These are phyloP conservation scores for Atlantisia rogersi DNA, from an alignment of 2,113 vertebrate species.

Conservation along the genomic window DNA sequence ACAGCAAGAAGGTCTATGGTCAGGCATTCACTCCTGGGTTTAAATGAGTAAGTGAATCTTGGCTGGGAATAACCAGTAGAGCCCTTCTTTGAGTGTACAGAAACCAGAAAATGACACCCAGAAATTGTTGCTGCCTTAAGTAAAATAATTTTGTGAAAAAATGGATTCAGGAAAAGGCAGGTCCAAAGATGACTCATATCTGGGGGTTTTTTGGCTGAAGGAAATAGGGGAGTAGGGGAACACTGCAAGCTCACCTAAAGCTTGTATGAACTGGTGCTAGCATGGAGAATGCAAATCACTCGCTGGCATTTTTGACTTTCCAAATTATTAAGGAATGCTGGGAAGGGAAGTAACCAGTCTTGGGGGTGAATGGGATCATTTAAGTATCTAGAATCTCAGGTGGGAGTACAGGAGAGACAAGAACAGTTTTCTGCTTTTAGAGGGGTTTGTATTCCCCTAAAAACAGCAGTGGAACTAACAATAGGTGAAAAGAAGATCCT, in stretches of 20 bases:
- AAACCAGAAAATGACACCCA: neutral
- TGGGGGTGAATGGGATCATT: neutral
- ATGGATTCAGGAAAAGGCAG: neutral
- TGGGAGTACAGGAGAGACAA: neutral
- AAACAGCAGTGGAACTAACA: neutral
- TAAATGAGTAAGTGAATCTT: neutral
- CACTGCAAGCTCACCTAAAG: neutral
- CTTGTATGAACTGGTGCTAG: neutral
- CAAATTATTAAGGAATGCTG: neutral
- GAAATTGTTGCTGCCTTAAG: neutral
- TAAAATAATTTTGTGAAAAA: neutral
- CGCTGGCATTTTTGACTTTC: neutral
- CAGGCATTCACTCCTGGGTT: neutral
- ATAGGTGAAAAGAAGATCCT: neutral
- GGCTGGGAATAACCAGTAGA: neutral
- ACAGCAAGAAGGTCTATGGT: neutral
- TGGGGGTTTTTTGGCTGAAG: neutral
- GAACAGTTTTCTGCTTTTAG: neutral
- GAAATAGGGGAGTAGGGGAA: neutral
- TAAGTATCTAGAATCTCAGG: neutral
- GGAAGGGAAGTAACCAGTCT: neutral
- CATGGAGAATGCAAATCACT: neutral
- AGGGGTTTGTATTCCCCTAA: neutral
- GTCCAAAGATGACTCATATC: neutral
- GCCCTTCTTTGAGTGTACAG: neutral